These are phyloP conservation scores for Dissostichus mawsoni DNA, from an alignment of 2,113 vertebrate genomes.

Conservation along the genomic window DNA sequence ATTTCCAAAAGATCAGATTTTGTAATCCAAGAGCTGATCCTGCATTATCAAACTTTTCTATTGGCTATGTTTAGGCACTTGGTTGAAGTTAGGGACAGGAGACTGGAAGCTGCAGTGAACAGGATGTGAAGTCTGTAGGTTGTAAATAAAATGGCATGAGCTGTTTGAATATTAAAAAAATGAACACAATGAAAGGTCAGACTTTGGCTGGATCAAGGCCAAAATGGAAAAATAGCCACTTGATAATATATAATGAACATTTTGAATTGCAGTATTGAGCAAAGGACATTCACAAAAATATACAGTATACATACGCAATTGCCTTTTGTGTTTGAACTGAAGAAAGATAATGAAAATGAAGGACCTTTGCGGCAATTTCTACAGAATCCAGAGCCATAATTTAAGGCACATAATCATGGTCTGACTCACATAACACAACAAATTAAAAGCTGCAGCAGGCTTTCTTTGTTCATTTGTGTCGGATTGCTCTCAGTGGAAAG, in stretches of 20 bases:
- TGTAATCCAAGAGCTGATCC: no score
- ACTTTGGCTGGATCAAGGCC: not conserved
- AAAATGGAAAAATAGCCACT: not conserved
- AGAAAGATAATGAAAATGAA: constrained; percentile 9
- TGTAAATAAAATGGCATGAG: not conserved
- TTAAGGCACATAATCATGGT: constrained; percentile 18
- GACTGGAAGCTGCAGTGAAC: no score
- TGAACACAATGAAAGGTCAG: not conserved
- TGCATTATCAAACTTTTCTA: no score
- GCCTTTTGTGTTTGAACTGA: constrained; percentile 23
- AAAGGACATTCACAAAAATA: not conserved
- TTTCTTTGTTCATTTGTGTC: constrained; percentile 13
- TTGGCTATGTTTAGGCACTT: no score
- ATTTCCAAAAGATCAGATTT: no score
- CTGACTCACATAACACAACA: constrained; percentile 14
- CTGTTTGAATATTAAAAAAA: not conserved
- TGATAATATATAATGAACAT: not conserved
- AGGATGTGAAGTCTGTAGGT: not conserved
- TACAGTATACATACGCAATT: not conserved
- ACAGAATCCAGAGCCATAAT: constrained; percentile 5
- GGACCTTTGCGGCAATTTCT: not conserved
- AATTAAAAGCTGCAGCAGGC: constrained; percentile 16
- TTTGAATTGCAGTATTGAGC: constrained; percentile 15
- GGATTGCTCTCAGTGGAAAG: constrained; percentile 7
- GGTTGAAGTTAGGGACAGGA: no score